Evolutionary conservation across 2,797 vertebrate species (phyloP).

Genomic region (Mallotus villosus): DNA sequence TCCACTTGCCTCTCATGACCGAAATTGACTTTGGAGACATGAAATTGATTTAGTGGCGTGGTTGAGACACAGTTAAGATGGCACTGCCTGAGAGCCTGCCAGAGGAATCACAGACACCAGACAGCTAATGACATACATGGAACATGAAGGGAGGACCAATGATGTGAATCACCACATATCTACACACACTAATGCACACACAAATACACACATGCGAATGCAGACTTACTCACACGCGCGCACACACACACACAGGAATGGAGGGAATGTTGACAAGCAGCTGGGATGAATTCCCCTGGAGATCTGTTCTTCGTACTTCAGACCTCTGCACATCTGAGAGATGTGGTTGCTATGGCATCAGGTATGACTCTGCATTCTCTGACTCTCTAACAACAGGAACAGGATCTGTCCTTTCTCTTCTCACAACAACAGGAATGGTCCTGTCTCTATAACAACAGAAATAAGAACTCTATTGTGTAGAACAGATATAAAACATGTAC

Average conservation of each 20-base stretch:
- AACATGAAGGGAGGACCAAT: constrained; percentile 23
- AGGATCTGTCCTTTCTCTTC: too few species aligned
- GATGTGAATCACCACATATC: constrained; percentile 32
- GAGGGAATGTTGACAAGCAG: constrained; percentile 29
- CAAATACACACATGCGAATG: not conserved
- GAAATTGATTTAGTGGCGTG: constrained; percentile 36
- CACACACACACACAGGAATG: not conserved
- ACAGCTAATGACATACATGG: constrained; percentile 16
- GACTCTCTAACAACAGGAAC: too few species aligned
- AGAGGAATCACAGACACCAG: constrained; percentile 13
- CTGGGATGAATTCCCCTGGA: constrained; percentile 45
- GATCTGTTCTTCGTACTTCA: constrained; percentile 44
- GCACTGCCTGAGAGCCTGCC: constrained; percentile 18
- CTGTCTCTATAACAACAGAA: too few species aligned
- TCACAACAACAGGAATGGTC: too few species aligned
- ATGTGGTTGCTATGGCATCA: constrained; percentile 60
- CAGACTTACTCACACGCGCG: not conserved
- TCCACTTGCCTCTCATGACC: constrained; percentile 23
- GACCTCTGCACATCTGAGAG: constrained; percentile 40
- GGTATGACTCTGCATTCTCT: constrained; percentile 33
- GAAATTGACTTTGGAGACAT: constrained; percentile 42
- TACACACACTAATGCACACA: constrained; percentile 1
- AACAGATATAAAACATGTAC: too few species aligned
- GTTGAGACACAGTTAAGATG: constrained; percentile 32
- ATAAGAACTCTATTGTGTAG: too few species aligned